Percentiles rank a stretch among this genome's conserved stretches.
Evolutionary conservation across 2,113 vertebrate genomes (phyloP).

Genomic region (Psilopsiagon aurifrons): DNA sequence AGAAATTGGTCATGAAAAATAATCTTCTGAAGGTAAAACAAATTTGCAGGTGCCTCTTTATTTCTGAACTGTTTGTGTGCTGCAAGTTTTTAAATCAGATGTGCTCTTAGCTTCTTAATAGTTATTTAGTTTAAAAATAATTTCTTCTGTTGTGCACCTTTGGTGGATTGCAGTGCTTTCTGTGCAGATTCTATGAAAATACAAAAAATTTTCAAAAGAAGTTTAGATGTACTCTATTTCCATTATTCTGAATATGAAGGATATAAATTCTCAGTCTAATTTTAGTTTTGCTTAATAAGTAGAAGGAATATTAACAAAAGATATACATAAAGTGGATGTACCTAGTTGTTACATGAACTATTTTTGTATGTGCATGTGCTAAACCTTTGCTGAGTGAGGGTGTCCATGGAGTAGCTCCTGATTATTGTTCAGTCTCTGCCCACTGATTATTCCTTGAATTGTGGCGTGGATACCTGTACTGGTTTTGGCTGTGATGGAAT

Average conservation of each 20-base stretch:
- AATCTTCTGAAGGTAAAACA: neutral
- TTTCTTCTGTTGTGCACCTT: neutral
- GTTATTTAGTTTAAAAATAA: neutral
- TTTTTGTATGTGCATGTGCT: rapidly evolving
- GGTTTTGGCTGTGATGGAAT: neutral
- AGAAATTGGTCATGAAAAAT: neutral
- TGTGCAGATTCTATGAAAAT: neutral
- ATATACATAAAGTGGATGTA: neutral
- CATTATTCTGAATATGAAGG: neutral
- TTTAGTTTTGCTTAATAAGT: neutral
- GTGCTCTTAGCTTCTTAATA: neutral
- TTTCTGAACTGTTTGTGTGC: neutral
- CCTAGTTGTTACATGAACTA: neutral
- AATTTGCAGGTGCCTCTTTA: neutral
- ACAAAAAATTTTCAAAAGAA: rapidly evolving
- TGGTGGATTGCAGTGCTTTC: neutral
- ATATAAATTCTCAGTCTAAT: neutral
- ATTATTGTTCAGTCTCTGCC: neutral
- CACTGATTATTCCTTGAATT: neutral
- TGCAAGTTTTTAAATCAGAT: neutral
- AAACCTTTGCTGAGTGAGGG: neutral
- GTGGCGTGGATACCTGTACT: neutral
- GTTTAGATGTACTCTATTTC: neutral
- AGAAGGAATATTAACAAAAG: neutral
- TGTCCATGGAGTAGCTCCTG: neutral